phyloP scores from a whole-genome alignment of 2,113 vertebrate species.

The Dasyornis broadbenti region DNA sequence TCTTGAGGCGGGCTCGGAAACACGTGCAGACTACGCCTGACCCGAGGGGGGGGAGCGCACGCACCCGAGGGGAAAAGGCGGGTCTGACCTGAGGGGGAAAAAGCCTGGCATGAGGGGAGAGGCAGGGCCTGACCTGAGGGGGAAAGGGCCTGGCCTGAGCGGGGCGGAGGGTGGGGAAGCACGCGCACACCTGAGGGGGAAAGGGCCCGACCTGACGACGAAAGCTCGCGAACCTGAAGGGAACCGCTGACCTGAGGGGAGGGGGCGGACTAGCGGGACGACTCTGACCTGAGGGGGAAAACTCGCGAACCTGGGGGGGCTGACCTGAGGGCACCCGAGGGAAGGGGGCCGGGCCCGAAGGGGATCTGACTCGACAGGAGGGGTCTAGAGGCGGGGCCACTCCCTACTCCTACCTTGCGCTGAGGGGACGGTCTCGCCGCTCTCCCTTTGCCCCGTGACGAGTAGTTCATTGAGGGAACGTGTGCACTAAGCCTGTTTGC shows the following conservation, averaged over 20 bases:
- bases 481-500: accelerated
- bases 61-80: not conserved
- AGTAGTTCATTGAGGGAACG: accelerated
- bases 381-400: not conserved
- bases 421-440: accelerated
- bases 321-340: not conserved
- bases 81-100: no score
- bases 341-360: no score
- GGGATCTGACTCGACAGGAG: not conserved
- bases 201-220: not conserved
- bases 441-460: accelerated
- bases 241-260: not conserved
- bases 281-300: not conserved
- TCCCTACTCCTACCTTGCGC: accelerated
- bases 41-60: accelerated
- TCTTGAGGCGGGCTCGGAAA: accelerated
- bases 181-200: no score
- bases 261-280: no score
- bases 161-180: no score
- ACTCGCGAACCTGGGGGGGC: no score
- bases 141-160: not conserved
- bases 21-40: accelerated
- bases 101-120: not conserved
- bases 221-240: no score
- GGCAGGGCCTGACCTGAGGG: not conserved